Evolutionary conservation across 2,113 vertebrate genomes (phyloP).

Genomic region (Aepyceros melampus): DNA sequence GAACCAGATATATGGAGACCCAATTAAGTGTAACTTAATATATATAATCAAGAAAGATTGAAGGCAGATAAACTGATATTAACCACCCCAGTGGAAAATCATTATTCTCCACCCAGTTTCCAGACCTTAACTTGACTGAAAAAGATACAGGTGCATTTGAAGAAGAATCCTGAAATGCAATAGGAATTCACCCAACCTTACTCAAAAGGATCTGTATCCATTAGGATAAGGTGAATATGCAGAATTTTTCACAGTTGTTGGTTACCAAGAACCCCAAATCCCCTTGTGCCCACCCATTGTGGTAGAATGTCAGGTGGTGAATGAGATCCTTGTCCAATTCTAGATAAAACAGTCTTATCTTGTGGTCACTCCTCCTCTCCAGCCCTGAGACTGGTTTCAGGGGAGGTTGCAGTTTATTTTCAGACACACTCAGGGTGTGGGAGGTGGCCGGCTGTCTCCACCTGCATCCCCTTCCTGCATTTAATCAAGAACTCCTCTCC

Average conservation of each 20-base stretch:
- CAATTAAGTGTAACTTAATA: neutral
- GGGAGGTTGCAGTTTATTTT: constrained; percentile 60
- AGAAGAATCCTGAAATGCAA: neutral
- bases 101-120: neutral
- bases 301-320: neutral
- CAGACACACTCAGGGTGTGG: neutral
- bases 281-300: neutral
- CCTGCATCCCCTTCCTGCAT: neutral
- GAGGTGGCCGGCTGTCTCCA: neutral
- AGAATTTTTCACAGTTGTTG: neutral
- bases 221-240: fast-evolving
- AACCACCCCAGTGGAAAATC: neutral
- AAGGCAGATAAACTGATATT: neutral
- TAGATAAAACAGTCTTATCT: neutral
- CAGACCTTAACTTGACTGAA: neutral
- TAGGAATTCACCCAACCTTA: neutral
- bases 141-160: neutral
- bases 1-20: neutral
- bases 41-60: neutral
- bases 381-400: neutral
- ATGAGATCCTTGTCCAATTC: neutral
- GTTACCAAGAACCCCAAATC: neutral
- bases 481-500: neutral
- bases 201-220: neutral
- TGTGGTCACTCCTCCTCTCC: neutral